A percentile compares a stretch with the other conserved stretches of the same genome.
Evolutionary conservation across 64 coral and sea anemone species (phyloP).

Genomic region (Porites australiensis): DNA sequence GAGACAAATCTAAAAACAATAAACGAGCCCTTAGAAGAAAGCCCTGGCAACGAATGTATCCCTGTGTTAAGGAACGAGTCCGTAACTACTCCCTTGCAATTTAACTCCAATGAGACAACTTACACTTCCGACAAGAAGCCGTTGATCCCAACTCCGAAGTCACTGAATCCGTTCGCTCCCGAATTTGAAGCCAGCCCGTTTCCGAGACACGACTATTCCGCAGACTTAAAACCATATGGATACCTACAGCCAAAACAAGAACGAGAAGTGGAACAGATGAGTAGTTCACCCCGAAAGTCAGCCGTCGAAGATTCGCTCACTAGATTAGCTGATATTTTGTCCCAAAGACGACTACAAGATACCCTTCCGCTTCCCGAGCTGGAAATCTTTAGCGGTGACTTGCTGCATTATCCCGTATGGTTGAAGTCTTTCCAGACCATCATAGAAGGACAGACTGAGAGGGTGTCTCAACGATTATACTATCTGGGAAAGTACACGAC

Average conservation of each 20-base stretch:
- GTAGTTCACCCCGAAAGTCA: neutral
- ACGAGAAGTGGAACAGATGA: too few relatives aligned
- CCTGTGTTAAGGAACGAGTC: neutral
- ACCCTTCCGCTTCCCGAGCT: conserved; percentile 36
- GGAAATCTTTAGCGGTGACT: conserved; percentile 45
- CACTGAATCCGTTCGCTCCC: neutral
- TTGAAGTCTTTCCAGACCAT: conserved; percentile 63
- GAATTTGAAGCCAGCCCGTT: neutral
- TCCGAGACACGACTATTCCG: neutral
- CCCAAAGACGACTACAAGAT: conserved; percentile 18
- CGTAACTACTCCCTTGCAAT: neutral
- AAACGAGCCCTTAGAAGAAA: neutral
- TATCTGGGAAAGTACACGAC: conserved; percentile 57
- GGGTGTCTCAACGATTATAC: conserved; percentile 24
- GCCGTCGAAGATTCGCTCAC: neutral
- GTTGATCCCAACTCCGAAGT: too few relatives aligned
- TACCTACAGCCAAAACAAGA: neutral
- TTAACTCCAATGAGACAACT: too few relatives aligned
- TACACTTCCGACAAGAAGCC: neutral
- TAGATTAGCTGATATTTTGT: conserved; percentile 38
- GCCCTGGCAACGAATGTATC: neutral
- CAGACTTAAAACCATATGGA: neutral
- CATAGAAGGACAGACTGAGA: conserved; percentile 31
- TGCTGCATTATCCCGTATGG: conserved; percentile 62
- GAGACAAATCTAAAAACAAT: neutral